Conservation (phyloP, 2,797 vertebrate genomes). For the Parotocinclus haroldoi region DNA sequence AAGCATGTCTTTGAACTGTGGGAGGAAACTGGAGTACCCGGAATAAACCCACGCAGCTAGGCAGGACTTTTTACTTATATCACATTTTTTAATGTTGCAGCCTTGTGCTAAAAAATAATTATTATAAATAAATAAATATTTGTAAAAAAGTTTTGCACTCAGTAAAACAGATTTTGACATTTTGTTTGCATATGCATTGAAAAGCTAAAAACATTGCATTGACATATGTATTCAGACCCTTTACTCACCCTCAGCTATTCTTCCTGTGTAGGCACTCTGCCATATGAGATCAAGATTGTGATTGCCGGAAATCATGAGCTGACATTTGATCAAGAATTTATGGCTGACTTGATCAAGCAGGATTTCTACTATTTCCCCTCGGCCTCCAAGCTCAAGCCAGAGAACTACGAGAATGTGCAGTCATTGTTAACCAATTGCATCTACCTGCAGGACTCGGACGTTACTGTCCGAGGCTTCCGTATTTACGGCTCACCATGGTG, state of each 20-base stretch:
- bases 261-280: constrained; percentile 79
- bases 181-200: too few species aligned
- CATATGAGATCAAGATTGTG: constrained; percentile 95
- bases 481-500: constrained; percentile 95
- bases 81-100: too few species aligned
- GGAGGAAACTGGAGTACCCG: too few species aligned
- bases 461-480: constrained; percentile 88
- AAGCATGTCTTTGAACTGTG: too few species aligned
- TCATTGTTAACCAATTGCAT: constrained; percentile 95
- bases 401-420: constrained; percentile 95
- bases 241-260: not conserved
- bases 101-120: too few species aligned
- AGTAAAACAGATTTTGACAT: too few species aligned
- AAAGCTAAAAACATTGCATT: too few species aligned
- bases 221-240: too few species aligned
- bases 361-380: constrained; percentile 98
- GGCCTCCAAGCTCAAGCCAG: constrained; percentile 92
- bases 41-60: too few species aligned
- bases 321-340: constrained; percentile 97
- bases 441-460: constrained; percentile 96
- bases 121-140: too few species aligned
- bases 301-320: constrained; percentile 95
- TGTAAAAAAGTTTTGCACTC: too few species aligned
- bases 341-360: constrained; percentile 97
- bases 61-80: too few species aligned